These are phyloP conservation scores for Plemyria rubiginata DNA, from an alignment of 2,888 invertebrate species.

Conservation along the genomic window DNA sequence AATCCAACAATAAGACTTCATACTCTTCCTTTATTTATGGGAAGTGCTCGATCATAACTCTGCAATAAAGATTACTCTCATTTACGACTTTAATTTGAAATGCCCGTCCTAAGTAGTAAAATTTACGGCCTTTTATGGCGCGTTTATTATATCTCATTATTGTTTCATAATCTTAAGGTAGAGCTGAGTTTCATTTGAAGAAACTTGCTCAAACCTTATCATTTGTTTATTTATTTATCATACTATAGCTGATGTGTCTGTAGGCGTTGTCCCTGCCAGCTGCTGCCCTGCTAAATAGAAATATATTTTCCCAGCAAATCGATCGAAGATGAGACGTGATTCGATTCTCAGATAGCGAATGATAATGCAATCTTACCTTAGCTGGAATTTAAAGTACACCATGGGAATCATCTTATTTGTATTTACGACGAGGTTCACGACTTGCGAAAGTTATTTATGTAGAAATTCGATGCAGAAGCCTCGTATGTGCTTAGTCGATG, in stretches of 20 bases:
- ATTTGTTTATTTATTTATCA: too few relatives aligned
- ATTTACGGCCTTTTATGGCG: conserved; percentile 32
- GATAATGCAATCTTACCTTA: conserved; percentile 49
- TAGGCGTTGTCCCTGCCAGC: too few relatives aligned
- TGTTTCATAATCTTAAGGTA: conserved; percentile 36
- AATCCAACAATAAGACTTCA: conserved; percentile 3
- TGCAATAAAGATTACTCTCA: conserved; percentile 46
- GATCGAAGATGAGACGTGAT: conserved; percentile 49
- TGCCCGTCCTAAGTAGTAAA: conserved; percentile 28
- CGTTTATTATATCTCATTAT: conserved; percentile 34
- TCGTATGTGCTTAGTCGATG: conserved; percentile 41
- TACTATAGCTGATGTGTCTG: too few relatives aligned
- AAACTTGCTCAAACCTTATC: neutral
- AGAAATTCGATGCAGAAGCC: conserved; percentile 42
- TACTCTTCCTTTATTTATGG: conserved; percentile 16
- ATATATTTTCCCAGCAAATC: conserved; percentile 40
- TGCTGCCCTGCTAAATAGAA: conserved; percentile 37
- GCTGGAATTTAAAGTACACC: conserved; percentile 60
- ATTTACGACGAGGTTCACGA: conserved; percentile 49
- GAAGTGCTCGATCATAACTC: conserved; percentile 28
- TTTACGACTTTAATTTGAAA: conserved; percentile 42
- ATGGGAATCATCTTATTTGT: conserved; percentile 52
- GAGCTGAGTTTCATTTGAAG: conserved; percentile 7
- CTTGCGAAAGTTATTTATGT: conserved; percentile 53
- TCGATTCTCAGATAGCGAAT: conserved; percentile 46